Base-by-base conservation (phyloP, 2,888 invertebrate genomes). In the Eupelmus urozonus region DNA sequence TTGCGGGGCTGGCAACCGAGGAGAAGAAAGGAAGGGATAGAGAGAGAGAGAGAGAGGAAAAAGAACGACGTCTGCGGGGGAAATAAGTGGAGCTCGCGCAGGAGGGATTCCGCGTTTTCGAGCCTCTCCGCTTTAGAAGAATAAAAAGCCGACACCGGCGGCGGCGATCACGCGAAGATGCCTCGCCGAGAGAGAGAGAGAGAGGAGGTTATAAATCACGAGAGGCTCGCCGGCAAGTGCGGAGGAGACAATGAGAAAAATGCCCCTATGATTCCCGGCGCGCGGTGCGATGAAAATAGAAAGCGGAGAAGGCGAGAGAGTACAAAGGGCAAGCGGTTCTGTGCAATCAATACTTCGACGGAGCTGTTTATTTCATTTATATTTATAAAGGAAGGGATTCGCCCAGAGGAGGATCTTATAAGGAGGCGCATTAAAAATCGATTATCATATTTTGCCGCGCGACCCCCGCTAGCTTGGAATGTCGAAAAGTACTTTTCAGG, bases 171-270 rank as follows among this genome's bases (percentile, higher is more conserved):
- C 79, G 79, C 80, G 65, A 82, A 82, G 83, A 83, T 83, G 80
- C 82, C 80, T 78, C 79, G 75, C n/a, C n/a, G n/a, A n/a, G n/a
- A n/a, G n/a, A n/a, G n/a, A n/a, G n/a, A n/a, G n/a, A n/a, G n/a
- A n/a, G 82, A n/a, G 71, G 69, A 79, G 81, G 81, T 80, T 81
- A 82, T 86, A 85, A 85, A 86, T 86, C 84, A 86, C 79, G 76
- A 73, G 80, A 16, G 60, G 20, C 49, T 51, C 23, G 49, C 55
- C 55, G 29, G 23, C 23, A 20, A 16, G 42, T 2, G 20, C 23
- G 13, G 80, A 51, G 74, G 49, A 69, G 62, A 69, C 76, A 76
- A 76, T 69, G 53, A 62, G 76, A 63, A 62, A 76, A 76, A 76
- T 76, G 60, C 51, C 40, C 59, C 55, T 65, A 59, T 76, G 70